Evolutionary conservation across 2,113 vertebrate genomes (phyloP).

Genomic region (Pollachius pollachius): DNA sequence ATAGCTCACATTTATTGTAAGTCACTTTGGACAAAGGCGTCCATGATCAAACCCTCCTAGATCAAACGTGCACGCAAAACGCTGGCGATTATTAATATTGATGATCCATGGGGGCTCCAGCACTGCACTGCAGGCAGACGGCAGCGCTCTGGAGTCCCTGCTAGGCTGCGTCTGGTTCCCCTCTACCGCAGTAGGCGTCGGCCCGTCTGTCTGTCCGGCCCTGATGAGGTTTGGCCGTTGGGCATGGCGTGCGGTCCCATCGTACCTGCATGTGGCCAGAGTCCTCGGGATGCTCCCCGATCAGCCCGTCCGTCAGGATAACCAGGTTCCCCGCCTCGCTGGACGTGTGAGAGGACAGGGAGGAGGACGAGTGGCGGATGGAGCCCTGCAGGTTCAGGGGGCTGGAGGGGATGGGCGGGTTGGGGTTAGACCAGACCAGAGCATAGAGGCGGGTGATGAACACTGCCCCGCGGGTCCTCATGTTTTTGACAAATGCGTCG

Average conservation of each 20-base stretch:
- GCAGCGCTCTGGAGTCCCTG: not conserved
- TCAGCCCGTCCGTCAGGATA: conserved; percentile 84
- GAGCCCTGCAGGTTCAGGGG: conserved; percentile 89
- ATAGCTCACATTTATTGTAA: too few relatives aligned
- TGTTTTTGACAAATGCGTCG: too few relatives aligned
- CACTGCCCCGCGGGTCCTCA: too few relatives aligned
- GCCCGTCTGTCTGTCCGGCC: not conserved
- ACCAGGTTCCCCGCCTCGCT: conserved; percentile 89
- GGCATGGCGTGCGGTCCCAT: too few relatives aligned
- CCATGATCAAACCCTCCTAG: too few relatives aligned
- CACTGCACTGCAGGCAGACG: too few relatives aligned
- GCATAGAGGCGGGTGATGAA: too few relatives aligned
- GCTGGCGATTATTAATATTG: too few relatives aligned
- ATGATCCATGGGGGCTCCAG: too few relatives aligned
- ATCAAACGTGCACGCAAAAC: too few relatives aligned
- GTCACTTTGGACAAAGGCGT: too few relatives aligned
- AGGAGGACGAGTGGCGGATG: conserved; percentile 91
- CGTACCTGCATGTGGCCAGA: conserved; percentile 89
- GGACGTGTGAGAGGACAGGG: conserved; percentile 92
- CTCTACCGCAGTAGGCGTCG: not conserved
- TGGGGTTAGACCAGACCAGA: too few relatives aligned
- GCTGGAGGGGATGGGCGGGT: conserved; percentile 60
- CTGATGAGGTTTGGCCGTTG: not conserved
- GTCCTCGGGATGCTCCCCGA: conserved; percentile 87
- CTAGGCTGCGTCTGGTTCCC: not conserved